Evolutionary conservation across 1,140 invertebrate genomes (phyloP), one percentile per base, ranked within the genome.

Genomic region (Popillia japonica): DNA sequence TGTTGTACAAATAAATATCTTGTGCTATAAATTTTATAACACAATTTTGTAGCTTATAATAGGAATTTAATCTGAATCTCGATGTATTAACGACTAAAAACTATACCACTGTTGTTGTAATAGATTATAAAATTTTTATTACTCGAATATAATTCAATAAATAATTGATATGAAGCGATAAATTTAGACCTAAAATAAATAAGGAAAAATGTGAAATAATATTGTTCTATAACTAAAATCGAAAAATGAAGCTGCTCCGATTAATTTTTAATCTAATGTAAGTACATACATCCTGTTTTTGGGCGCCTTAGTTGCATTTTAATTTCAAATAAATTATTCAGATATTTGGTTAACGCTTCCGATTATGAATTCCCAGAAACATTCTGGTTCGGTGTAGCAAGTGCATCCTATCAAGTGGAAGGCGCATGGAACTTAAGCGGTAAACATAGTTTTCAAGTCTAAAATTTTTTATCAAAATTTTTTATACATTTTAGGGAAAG

Each of bases 351-450:
- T 11, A 11, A 41, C 4, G 75, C 75, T n/a, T 4, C 23, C 2
- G 75, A 55, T 44, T 76, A 76, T 55, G 44, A 83, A 55, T 90
- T 91, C 81, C 90, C 91, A 0, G 82, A 88, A 11, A 83, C 82
- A 9, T 91, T 92, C 77, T 80, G 87, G 41, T 87, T 91, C 76
- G 90, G 90, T 20, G 87, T 87, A 0, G 88, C 89, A 0, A 88
- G 89, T 6, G 86, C 89, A 3, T 83, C 89, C 0, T 91, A 89
- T 82, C 90, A 91, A 82, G 87, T 90, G 27, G 91, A 92, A 86
- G 91, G 91, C 40, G 90, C 83, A 6, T 90, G 89, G 88, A 87
- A 90, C 80, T 85, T 84, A 76, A 87, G 87, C 78, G 90, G 91
- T 89, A 87, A 72, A 78, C 79, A 80, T 7, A 48, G 55, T 55